phyloP scores from a whole-genome alignment of 2,113 vertebrate genomes.

The Gavia stellata region DNA sequence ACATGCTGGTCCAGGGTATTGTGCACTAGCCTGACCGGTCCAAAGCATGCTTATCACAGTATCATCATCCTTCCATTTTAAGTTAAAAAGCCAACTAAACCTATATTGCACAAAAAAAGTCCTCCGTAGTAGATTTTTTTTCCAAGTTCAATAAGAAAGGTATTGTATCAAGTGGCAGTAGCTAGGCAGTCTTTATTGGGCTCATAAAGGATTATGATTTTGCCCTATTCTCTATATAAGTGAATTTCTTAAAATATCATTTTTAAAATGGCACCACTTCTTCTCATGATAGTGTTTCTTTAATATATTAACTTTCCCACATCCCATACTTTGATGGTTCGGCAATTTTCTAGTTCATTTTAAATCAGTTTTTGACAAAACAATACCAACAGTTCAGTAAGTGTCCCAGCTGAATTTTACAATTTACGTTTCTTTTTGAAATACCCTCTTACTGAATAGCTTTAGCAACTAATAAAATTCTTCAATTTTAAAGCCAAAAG shows the following conservation, averaged over 20 bases:
- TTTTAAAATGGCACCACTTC: conserved; percentile 22
- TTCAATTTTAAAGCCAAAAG: conserved; percentile 46
- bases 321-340: conserved; percentile 18
- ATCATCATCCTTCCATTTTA: not conserved
- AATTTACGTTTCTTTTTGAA: conserved; percentile 25
- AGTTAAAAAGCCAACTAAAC: not conserved
- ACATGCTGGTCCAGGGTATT: not conserved
- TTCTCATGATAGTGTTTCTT: conserved; percentile 47
- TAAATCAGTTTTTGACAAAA: conserved; percentile 57
- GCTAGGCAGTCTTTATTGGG: conserved; percentile 42
- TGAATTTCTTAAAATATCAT: conserved; percentile 63
- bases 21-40: not conserved
- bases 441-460: conserved; percentile 24
- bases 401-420: conserved; percentile 38
- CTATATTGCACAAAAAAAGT: not conserved
- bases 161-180: conserved; percentile 31
- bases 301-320: conserved; percentile 53
- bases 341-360: conserved; percentile 51
- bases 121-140: not conserved
- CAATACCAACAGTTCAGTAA: conserved; percentile 34
- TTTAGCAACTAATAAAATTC: conserved; percentile 38
- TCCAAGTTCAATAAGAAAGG: conserved; percentile 39
- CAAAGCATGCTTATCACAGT: not conserved
- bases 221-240: conserved; percentile 47
- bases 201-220: conserved; percentile 58